Percentiles rank a stretch among this genome's conserved stretches.
phyloP scores from a whole-genome alignment of 92 coral and sea anemone genomes.

The Epizoanthus rinbou region DNA sequence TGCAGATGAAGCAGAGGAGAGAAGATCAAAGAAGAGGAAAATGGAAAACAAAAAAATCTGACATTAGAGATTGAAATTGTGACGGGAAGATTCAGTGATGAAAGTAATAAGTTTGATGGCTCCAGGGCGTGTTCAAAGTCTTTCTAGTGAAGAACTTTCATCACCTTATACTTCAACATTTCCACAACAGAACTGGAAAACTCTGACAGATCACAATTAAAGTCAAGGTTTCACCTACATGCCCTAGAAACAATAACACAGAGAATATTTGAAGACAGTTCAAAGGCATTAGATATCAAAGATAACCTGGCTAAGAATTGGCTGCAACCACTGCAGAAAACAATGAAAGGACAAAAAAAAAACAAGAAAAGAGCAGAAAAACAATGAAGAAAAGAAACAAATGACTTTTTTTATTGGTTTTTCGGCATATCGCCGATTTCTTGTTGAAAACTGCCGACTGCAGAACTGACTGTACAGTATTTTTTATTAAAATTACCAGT shows the following conservation, averaged over 20 bases:
- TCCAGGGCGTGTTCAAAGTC: no score
- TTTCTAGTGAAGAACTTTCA: no score
- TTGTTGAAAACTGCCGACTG: not conserved
- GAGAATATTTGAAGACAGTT: conserved; percentile 23
- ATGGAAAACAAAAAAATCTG: no score
- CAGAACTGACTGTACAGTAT: conserved; percentile 9
- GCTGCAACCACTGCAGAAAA: conserved; percentile 21
- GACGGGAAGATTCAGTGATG: no score
- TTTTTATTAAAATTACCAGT: not conserved
- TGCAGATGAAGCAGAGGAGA: conserved; percentile 22
- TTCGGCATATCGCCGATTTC: not conserved
- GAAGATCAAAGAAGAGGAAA: no score
- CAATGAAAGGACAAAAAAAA: not conserved
- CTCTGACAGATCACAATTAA: conserved; percentile 19
- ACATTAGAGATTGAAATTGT: not conserved
- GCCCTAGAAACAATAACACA: conserved; percentile 22
- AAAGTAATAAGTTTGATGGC: not conserved
- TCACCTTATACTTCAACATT: no score
- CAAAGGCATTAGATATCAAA: conserved; percentile 15
- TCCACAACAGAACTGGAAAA: conserved; percentile 15
- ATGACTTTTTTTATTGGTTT: not conserved
- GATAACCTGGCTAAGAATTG: conserved; percentile 28
- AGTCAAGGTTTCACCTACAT: conserved; percentile 3
- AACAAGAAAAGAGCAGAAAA: not conserved
- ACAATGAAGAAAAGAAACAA: conserved; percentile 9